Evolutionary conservation across 2,888 invertebrate species (phyloP), one percentile per base, ranked within the genome.

Genomic region (Oligia latruncula): DNA sequence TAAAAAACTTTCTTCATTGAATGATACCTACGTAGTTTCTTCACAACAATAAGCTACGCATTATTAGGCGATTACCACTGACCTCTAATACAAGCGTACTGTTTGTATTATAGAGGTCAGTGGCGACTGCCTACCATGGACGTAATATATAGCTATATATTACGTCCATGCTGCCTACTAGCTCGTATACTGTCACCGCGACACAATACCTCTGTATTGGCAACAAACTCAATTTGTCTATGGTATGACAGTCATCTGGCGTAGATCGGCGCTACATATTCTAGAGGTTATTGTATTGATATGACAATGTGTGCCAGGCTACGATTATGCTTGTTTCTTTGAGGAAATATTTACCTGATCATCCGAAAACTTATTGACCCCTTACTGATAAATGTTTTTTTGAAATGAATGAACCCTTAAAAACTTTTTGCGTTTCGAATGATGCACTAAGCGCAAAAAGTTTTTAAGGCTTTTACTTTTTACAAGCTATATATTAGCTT

Each of bases 191-290:
- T 80, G 70, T 70, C 86, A 43, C 46, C 40, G 73, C 13, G 43
- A 79, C 74, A 76, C 71, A 74, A 74, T 71, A 23, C 66, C 74
- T 60, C 67, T 74, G 23, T 76, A 78, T 82, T 70, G 70, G 17
- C 71, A 52, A 74, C 67, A 55, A 70, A 76, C 65, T 77, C 83
- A 79, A 35, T 83, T 80, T 85, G 84, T 86, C 84, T 76, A 67
- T 68, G 71, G 46, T 43, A 29, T 49, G 86, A 84, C 85, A 74
- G 62, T 66, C 64, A 86, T 74, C 64, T 40, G 40, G 65, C 64
- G 52, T 62, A 66, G n/a, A 52, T 46, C 49, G 49, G 15, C 23
- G 79, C 23, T 55, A 35, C 49, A 58, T 29, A 35, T 49, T 40
- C n/a, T 46, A 46, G 13, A 46, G 46, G n/a, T 64, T 46, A 80